These are phyloP conservation scores for Nothoprocta perdicaria DNA, from an alignment of 2,113 vertebrate genomes.

Conservation along the genomic window DNA sequence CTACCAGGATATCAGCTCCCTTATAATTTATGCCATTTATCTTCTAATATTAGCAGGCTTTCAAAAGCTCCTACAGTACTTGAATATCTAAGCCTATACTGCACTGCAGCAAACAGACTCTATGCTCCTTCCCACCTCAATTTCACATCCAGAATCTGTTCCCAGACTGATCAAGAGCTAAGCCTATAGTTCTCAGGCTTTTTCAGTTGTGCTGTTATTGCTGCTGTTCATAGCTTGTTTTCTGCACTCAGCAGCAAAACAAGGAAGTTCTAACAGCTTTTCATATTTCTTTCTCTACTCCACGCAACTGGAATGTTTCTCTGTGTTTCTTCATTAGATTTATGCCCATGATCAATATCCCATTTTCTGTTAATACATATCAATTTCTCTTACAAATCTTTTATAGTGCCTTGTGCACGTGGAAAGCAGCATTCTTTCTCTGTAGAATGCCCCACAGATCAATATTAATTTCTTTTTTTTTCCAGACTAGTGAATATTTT, in stretches of 20 bases:
- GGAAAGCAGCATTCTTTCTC: background rate
- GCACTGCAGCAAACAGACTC: background rate
- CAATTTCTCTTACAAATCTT: background rate
- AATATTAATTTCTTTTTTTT: background rate
- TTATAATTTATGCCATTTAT: constrained; percentile 43
- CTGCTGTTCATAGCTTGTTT: background rate
- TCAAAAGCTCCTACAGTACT: constrained; percentile 1
- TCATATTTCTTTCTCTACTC: background rate
- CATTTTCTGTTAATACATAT: background rate
- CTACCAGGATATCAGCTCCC: background rate
- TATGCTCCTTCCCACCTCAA: background rate
- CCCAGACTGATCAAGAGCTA: constrained; percentile 28
- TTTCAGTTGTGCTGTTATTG: background rate
- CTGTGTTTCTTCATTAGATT: constrained; percentile 3
- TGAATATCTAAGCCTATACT: constrained; percentile 2
- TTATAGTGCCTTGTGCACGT: background rate
- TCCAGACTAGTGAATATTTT: background rate
- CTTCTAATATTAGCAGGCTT: constrained; percentile 38
- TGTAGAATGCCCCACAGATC: background rate
- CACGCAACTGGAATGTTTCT: background rate
- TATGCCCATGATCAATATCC: background rate
- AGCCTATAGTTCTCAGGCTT: background rate
- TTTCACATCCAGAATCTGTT: constrained; percentile 34
- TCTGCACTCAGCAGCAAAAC: background rate
- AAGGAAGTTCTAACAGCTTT: background rate